phyloP scores from a whole-genome alignment of 2,797 vertebrate genomes.

The Liasis olivaceus region DNA sequence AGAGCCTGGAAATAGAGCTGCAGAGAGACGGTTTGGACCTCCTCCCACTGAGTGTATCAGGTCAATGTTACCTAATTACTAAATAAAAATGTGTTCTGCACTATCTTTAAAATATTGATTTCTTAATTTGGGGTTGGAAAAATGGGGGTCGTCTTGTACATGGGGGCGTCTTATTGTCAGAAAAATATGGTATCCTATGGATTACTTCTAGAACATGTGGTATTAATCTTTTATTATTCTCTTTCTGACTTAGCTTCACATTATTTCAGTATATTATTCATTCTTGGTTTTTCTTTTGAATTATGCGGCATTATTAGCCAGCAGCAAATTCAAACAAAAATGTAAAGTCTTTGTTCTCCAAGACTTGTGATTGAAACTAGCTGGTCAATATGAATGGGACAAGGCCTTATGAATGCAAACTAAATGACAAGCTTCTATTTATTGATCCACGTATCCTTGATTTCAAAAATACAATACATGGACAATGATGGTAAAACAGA shows the following conservation, averaged over 20 bases:
- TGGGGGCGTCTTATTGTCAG: no score
- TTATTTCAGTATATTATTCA: neutral
- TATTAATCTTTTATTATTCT: neutral
- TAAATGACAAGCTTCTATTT: neutral
- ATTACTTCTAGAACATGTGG: neutral
- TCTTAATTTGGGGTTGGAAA: no score
- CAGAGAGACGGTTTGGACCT: no score
- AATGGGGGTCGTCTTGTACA: no score
- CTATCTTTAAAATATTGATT: no score
- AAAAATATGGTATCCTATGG: neutral
- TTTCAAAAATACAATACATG: neutral
- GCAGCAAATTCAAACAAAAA: neutral
- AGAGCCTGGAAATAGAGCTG: no score
- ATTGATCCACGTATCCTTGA: neutral
- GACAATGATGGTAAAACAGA: neutral
- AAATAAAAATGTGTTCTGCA: no score
- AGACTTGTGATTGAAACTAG: neutral
- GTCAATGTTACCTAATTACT: no score
- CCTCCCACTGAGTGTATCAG: no score
- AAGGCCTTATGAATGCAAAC: neutral
- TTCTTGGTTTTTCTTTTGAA: neutral
- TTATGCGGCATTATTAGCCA: neutral
- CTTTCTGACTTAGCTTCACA: neutral
- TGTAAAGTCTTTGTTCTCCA: neutral
- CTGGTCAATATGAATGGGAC: neutral